phyloP scores from a whole-genome alignment of 2,888 invertebrate species.

The Pasiphila rectangulata region DNA sequence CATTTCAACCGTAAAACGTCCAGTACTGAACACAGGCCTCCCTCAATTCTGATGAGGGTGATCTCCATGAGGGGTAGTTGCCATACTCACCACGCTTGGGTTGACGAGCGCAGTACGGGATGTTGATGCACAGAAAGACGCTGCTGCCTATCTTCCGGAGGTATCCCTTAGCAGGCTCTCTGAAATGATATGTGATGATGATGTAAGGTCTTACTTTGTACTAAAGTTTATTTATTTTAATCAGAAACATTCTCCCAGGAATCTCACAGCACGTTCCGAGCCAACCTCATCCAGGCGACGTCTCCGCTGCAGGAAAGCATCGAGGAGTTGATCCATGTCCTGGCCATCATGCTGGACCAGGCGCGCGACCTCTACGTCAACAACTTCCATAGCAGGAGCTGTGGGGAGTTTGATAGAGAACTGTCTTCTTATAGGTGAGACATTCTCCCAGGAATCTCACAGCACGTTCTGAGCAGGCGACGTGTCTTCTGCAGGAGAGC shows the following conservation, averaged over 20 bases:
- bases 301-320: slow-evolving; percentile 65
- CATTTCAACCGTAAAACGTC: no score
- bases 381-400: slow-evolving; percentile 44
- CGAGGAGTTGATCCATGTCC: slow-evolving; percentile 82
- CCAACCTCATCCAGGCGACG: slow-evolving; percentile 64
- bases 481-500: slow-evolving; percentile 63
- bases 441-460: slow-evolving; percentile 56
- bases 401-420: slow-evolving; percentile 56
- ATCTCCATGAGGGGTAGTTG: no score
- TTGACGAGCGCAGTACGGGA: no score
- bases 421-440: slow-evolving; percentile 59
- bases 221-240: no score
- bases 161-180: no score
- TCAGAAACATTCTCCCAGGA: slow-evolving; percentile 48
- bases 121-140: no score
- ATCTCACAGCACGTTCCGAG: slow-evolving; percentile 58
- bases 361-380: slow-evolving; percentile 81
- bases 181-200: no score
- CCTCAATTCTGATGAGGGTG: no score
- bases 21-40: no score
- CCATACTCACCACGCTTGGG: no score
- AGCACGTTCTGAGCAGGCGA: slow-evolving; percentile 61
- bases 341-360: slow-evolving; percentile 83
- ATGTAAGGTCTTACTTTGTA: no score
- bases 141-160: no score